These are phyloP conservation scores for Zenarchopterus dispar DNA, from an alignment of 2,797 vertebrate species.

Conservation along the genomic window DNA sequence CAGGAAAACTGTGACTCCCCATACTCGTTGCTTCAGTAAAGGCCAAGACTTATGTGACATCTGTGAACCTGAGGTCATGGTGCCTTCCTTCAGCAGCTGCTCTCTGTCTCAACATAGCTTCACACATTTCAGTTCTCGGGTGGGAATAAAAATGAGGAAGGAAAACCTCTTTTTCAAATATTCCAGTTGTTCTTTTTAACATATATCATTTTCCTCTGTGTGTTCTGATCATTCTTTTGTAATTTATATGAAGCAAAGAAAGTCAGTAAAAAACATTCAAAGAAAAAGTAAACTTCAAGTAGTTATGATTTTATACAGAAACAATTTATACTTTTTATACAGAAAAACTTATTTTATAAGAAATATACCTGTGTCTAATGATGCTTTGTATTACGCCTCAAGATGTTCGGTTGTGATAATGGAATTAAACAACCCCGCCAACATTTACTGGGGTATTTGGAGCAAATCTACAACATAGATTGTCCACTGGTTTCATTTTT, in stretches of 20 bases:
- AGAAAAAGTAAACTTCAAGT: too few species aligned
- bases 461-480: too few species aligned
- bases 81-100: conserved; percentile 64
- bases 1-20: conserved; percentile 43
- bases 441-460: too few species aligned
- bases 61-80: conserved; percentile 52
- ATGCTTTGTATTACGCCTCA: too few species aligned
- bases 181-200: conserved; percentile 22
- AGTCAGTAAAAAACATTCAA: too few species aligned
- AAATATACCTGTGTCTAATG: too few species aligned
- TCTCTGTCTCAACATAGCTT: conserved; percentile 55
- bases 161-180: conserved; percentile 27
- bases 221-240: not conserved
- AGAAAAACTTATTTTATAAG: too few species aligned
- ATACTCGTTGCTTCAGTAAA: conserved; percentile 33
- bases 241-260: not conserved
- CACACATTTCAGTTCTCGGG: conserved; percentile 49
- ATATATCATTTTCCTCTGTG: not conserved
- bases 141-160: conserved; percentile 33
- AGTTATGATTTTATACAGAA: too few species aligned
- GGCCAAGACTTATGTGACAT: conserved; percentile 53
- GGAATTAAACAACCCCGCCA: too few species aligned
- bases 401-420: too few species aligned
- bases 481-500: too few species aligned
- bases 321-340: too few species aligned